A percentile compares a stretch with the other conserved stretches of the same genome.
phyloP scores from a whole-genome alignment of 2,113 vertebrate species.

The Cheirogaleus medius region DNA sequence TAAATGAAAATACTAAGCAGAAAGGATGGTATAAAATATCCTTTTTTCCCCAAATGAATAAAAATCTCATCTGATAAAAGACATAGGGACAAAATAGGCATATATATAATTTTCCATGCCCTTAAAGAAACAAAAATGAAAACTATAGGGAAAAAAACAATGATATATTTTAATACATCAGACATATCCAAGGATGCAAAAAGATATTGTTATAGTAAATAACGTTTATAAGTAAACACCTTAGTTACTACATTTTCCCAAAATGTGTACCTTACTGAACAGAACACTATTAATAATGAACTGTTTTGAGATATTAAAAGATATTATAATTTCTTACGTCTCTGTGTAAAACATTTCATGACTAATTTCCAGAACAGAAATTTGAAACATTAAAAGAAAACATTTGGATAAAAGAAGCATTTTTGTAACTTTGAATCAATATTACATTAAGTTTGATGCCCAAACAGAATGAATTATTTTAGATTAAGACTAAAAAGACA shows the following conservation, averaged over 20 bases:
- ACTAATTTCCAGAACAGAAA: neutral
- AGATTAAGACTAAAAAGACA: neutral
- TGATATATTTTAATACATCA: constrained; percentile 1
- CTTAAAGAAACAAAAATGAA: constrained; percentile 8
- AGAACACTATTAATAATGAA: neutral
- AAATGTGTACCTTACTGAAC: neutral
- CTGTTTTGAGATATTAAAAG: neutral
- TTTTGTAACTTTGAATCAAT: neutral
- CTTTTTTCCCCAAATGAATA: neutral
- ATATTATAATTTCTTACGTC: neutral
- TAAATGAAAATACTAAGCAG: neutral
- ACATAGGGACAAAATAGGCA: neutral
- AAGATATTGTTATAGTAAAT: neutral
- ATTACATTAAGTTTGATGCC: neutral
- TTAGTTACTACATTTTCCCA: neutral
- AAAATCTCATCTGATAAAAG: constrained; percentile 30
- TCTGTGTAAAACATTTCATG: neutral
- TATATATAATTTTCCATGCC: neutral
- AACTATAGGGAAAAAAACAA: neutral
- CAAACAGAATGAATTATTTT: neutral
- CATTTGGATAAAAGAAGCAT: neutral
- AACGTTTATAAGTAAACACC: neutral
- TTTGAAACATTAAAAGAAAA: neutral
- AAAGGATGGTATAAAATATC: neutral
- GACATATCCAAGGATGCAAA: neutral